Evolutionary conservation across 2,113 vertebrate genomes (phyloP).

Genomic region (Tinamus guttatus): DNA sequence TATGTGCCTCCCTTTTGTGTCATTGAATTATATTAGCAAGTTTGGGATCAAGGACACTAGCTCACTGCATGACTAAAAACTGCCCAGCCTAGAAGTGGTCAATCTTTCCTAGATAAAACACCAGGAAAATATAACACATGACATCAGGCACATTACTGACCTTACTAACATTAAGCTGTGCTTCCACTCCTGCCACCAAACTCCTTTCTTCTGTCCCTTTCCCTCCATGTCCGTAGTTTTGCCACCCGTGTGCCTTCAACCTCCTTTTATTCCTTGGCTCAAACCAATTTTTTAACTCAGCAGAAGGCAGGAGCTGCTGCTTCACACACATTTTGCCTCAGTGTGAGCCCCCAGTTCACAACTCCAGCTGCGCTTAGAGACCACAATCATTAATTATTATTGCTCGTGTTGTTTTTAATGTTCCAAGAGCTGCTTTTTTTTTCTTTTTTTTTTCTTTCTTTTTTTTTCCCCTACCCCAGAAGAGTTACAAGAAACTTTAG

Average conservation of each 20-base stretch:
- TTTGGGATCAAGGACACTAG: background rate
- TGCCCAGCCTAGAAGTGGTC: background rate
- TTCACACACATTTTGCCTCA: conserved; percentile 46
- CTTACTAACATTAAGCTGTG: background rate
- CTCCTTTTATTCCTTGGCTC: conserved; percentile 44
- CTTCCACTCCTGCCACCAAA: background rate
- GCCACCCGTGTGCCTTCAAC: background rate
- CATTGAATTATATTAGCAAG: background rate
- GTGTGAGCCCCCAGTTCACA: conserved; percentile 63
- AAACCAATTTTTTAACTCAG: conserved; percentile 22
- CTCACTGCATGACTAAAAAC: background rate
- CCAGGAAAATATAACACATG: background rate
- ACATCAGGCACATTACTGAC: background rate
- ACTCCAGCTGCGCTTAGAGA: conserved; percentile 40
- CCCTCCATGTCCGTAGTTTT: background rate
- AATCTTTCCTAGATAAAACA: background rate
- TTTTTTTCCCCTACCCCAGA: conserved; percentile 12
- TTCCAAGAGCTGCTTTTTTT: conserved; percentile 57
- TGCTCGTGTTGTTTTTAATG: conserved; percentile 52
- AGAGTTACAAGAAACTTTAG: conserved; percentile 25
- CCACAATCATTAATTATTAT: conserved; percentile 56
- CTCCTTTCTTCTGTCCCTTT: background rate
- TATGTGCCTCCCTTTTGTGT: background rate
- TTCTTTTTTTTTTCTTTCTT: conserved; percentile 14
- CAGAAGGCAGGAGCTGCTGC: conserved; percentile 72